Evolutionary conservation across 2,888 invertebrate genomes (phyloP).

Genomic region (Ophion obscuratus): DNA sequence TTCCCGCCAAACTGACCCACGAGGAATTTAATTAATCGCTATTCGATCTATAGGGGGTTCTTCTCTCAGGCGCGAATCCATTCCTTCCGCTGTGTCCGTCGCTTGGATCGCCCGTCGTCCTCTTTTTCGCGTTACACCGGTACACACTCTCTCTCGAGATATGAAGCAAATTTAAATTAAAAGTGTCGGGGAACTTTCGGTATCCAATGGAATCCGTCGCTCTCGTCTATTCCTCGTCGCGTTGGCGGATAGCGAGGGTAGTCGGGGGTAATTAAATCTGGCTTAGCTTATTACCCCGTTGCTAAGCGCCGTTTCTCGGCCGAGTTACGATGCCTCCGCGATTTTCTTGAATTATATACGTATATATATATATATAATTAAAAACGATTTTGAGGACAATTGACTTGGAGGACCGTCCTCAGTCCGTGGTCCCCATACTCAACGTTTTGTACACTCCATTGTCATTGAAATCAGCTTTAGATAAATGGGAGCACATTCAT

Average conservation of each 20-base stretch:
- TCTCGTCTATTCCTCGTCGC: slow-evolving; percentile 48
- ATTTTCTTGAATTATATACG: slow-evolving; percentile 17
- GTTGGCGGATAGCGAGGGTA: slow-evolving; percentile 48
- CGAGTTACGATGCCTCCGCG: slow-evolving; percentile 42
- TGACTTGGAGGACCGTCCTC: too few relatives aligned
- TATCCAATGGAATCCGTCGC: slow-evolving; percentile 72
- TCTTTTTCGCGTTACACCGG: slow-evolving; percentile 21
- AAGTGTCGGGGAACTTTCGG: slow-evolving; percentile 73
- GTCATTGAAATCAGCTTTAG: too few relatives aligned
- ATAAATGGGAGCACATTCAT: too few relatives aligned
- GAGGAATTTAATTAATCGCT: slow-evolving; percentile 82
- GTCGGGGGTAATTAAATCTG: slow-evolving; percentile 76
- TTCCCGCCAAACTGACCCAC: slow-evolving; percentile 19
- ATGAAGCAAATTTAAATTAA: slow-evolving; percentile 80
- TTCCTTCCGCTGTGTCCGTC: slow-evolving; percentile 32
- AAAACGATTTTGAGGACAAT: too few relatives aligned
- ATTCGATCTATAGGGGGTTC: slow-evolving; percentile 79
- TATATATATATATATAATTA: too few relatives aligned
- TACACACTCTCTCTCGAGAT: slow-evolving; percentile 72
- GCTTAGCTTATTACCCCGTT: slow-evolving; percentile 64
- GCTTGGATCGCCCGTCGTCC: slow-evolving; percentile 36
- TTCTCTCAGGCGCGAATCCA: slow-evolving; percentile 66
- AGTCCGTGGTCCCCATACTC: too few relatives aligned
- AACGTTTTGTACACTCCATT: too few relatives aligned
- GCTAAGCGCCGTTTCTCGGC: slow-evolving; percentile 56